These are phyloP conservation scores for Clytia hemisphaerica DNA, from an alignment of 30 jellyfish, hydroid and myxozoan genomes.

Conservation along the genomic window DNA sequence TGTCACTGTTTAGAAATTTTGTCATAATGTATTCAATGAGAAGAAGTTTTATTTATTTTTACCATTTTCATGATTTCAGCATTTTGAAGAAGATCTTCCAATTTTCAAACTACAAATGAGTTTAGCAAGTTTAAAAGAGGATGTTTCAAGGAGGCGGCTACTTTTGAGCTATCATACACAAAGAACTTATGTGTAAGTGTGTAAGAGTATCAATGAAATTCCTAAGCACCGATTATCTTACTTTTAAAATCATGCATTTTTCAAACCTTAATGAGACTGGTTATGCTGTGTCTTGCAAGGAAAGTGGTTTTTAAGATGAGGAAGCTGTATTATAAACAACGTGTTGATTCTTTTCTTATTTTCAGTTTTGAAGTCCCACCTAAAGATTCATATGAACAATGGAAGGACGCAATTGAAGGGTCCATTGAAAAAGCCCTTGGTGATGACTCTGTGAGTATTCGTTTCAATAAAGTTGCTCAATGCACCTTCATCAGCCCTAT, in stretches of 20 bases:
- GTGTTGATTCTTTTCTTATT: neutral
- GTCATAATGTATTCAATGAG: neutral
- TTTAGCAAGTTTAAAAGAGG: slow-evolving; percentile 43
- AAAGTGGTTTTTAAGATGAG: neutral
- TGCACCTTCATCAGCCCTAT: too few species aligned
- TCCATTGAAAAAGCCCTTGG: slow-evolving; percentile 69
- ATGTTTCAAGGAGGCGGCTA: slow-evolving; percentile 29
- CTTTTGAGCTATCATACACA: slow-evolving; percentile 40
- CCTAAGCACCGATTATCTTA: neutral
- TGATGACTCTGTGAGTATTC: slow-evolving; percentile 33
- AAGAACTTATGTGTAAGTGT: slow-evolving; percentile 47
- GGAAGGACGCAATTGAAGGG: slow-evolving; percentile 59
- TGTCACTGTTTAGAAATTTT: neutral
- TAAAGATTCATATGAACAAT: slow-evolving; percentile 24
- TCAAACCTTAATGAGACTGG: neutral
- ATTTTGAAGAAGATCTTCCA: slow-evolving; percentile 52
- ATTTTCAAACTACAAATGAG: slow-evolving; percentile 52
- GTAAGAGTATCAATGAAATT: neutral
- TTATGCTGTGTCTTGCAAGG: neutral
- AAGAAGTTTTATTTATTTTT: neutral
- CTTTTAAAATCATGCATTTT: neutral
- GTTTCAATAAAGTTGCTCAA: too few species aligned
- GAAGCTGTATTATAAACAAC: neutral
- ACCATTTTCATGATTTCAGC: slow-evolving; percentile 12
- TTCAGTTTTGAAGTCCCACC: slow-evolving; percentile 52